phyloP scores from a whole-genome alignment of 2,113 vertebrate genomes.

The Piaya cayana region DNA sequence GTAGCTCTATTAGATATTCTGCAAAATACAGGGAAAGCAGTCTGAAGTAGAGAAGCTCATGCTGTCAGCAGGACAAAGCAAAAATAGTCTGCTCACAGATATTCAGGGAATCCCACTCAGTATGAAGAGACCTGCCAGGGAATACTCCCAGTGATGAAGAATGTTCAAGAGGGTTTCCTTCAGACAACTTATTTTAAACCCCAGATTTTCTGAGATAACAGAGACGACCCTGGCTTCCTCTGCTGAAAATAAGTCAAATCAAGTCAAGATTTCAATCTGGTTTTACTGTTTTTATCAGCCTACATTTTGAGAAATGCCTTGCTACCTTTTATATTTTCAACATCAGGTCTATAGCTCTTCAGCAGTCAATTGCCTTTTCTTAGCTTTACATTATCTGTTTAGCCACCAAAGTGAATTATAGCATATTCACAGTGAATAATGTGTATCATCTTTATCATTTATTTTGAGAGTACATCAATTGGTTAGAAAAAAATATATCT shows the following conservation, averaged over 20 bases:
- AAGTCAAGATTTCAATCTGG: constrained; percentile 76
- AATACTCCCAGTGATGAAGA: constrained; percentile 67
- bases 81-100: constrained; percentile 57
- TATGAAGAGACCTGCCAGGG: constrained; percentile 55
- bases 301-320: constrained; percentile 73
- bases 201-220: constrained; percentile 71
- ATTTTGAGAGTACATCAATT: constrained; percentile 68
- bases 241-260: constrained; percentile 76
- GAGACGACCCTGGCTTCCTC: constrained; percentile 63
- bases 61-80: constrained; percentile 38
- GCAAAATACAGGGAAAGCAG: background rate
- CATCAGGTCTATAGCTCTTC: constrained; percentile 61
- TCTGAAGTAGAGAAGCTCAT: constrained; percentile 40
- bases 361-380: constrained; percentile 70
- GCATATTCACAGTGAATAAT: constrained; percentile 76
- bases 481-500: constrained; percentile 42
- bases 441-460: constrained; percentile 69
- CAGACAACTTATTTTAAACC: constrained; percentile 76
- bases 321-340: constrained; percentile 75
- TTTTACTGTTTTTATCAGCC: constrained; percentile 77
- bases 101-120: constrained; percentile 56
- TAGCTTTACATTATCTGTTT: constrained; percentile 73
- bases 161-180: constrained; percentile 64
- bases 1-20: constrained; percentile 9
- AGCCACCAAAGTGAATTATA: constrained; percentile 76